Conservation (phyloP, 2,888 invertebrate species). For the Ectemnius continuus region DNA sequence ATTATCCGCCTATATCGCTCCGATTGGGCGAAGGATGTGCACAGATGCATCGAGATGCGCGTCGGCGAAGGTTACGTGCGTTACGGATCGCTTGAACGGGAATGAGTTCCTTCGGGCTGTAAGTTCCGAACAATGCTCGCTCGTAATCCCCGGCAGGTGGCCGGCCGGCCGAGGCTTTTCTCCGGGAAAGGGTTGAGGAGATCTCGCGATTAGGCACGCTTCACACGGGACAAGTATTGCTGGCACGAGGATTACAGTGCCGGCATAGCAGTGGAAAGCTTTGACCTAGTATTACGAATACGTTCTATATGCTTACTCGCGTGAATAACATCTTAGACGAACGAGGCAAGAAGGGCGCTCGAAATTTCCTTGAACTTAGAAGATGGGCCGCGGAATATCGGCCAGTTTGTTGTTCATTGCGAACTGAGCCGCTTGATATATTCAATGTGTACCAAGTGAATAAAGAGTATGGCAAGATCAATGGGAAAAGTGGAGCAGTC, state of each 20-base stretch:
- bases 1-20: background rate
- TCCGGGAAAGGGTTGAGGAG: conserved; percentile 58
- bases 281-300: conserved; percentile 44
- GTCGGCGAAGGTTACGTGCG: conserved; percentile 28
- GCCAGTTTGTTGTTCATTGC: too few relatives aligned
- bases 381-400: too few relatives aligned
- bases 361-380: background rate
- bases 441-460: background rate
- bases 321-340: conserved; percentile 28
- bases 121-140: conserved; percentile 47
- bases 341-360: background rate
- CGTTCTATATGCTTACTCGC: conserved; percentile 15
- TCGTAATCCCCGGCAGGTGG: conserved; percentile 61
- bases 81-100: conserved; percentile 27
- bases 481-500: conserved; percentile 32
- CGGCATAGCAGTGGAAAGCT: conserved; percentile 3
- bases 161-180: conserved; percentile 39
- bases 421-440: background rate
- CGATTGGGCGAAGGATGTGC: background rate
- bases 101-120: conserved; percentile 19
- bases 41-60: background rate
- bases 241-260: conserved; percentile 31
- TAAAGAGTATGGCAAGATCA: conserved; percentile 30
- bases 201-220: conserved; percentile 61
- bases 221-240: conserved; percentile 43